These are phyloP conservation scores for Cyclopterus lumpus DNA, from an alignment of 2,797 vertebrate genomes.

Conservation along the genomic window DNA sequence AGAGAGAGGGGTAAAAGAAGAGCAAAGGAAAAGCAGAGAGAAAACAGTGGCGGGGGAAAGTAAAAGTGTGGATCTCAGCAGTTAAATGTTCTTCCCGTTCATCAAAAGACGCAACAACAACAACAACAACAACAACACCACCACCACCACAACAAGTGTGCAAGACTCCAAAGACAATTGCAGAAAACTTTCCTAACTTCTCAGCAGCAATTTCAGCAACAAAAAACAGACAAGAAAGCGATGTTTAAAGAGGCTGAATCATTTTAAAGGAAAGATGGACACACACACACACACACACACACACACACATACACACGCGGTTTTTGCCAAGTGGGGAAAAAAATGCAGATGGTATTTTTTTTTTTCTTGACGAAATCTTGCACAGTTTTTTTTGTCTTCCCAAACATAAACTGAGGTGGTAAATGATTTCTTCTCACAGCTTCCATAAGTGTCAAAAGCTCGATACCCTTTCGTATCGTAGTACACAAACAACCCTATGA, in stretches of 20 bases:
- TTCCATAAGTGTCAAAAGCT: not conserved
- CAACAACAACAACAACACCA: conserved; percentile 49
- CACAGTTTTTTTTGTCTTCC: not conserved
- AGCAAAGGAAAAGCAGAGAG: conserved; percentile 15
- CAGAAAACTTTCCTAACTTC: conserved; percentile 43
- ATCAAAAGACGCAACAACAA: conserved; percentile 45
- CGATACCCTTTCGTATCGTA: not conserved
- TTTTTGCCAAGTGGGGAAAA: not conserved
- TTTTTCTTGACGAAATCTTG: not conserved
- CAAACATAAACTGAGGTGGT: not conserved
- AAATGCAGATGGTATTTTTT: not conserved
- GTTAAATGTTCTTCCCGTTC: conserved; percentile 47
- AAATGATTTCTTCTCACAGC: not conserved
- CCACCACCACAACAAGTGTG: conserved; percentile 33
- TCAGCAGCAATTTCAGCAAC: conserved; percentile 35
- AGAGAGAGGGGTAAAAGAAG: not conserved
- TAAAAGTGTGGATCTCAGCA: conserved; percentile 67
- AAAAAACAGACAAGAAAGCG: conserved; percentile 2
- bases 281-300: not conserved
- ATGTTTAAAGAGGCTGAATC: not conserved
- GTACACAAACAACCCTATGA: not conserved
- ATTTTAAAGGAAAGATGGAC: conserved; percentile 13
- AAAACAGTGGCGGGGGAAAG: conserved; percentile 6
- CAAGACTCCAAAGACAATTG: conserved; percentile 22
- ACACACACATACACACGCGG: not conserved